Evolutionary conservation across 2,888 invertebrate genomes (phyloP).

Genomic region (Paralinhomoeus sp.): DNA sequence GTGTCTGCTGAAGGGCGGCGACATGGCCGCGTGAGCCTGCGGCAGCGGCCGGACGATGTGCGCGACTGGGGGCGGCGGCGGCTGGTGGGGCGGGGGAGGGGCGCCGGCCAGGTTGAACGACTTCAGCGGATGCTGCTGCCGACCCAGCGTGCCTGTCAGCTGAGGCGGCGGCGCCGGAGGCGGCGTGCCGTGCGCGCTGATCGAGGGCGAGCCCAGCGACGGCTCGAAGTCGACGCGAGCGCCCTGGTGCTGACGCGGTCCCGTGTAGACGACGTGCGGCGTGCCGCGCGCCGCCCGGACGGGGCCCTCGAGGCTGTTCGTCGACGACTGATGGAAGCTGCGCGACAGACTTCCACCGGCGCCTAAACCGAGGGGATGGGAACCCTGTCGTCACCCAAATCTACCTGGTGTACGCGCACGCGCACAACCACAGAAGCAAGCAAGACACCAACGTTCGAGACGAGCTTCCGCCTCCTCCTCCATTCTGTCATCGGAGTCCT

Average conservation of each 20-base stretch:
- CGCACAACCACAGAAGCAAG: background rate
- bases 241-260: conserved; percentile 15
- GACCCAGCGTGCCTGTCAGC: conserved; percentile 1
- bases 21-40: background rate
- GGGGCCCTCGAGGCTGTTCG: conserved; percentile 15
- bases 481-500: too few species aligned
- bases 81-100: conserved; percentile 5
- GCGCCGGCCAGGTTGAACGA: conserved; percentile 7
- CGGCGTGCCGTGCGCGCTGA: conserved; percentile 4
- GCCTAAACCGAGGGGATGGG: background rate
- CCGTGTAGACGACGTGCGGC: conserved; percentile 23
- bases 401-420: background rate
- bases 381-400: background rate
- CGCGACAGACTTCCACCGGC: conserved; percentile 14
- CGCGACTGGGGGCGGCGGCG: conserved; percentile 1
- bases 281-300: conserved; percentile 9
- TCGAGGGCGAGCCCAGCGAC: conserved; percentile 13
- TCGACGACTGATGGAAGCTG: conserved; percentile 19
- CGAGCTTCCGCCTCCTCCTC: too few species aligned
- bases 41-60: conserved; percentile 7
- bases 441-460: background rate
- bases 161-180: conserved; percentile 11
- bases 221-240: conserved; percentile 15
- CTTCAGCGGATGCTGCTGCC: conserved; percentile 8
- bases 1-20: conserved; percentile 2